These are phyloP conservation scores for Dallia pectoralis DNA, from an alignment of 2,797 vertebrate species.

Conservation along the genomic window DNA sequence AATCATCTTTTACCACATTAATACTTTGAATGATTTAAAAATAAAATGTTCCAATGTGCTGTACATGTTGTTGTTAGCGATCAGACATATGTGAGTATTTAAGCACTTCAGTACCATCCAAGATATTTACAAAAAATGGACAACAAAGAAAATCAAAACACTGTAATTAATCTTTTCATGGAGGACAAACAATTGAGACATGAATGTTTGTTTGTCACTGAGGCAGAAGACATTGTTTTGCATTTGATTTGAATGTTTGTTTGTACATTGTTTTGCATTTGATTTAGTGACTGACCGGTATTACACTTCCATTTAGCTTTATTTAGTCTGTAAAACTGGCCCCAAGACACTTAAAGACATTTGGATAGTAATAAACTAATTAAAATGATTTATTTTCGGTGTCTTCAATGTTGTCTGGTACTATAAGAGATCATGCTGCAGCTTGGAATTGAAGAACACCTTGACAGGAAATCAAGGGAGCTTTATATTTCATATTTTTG, in stretches of 20 bases:
- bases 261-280: too few relatives aligned
- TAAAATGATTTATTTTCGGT: background rate
- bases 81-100: conserved; percentile 1
- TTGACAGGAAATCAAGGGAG: background rate
- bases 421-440: background rate
- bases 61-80: background rate
- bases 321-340: too few relatives aligned
- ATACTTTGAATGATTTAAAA: conserved; percentile 42
- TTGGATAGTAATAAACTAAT: background rate
- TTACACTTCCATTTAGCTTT: too few relatives aligned
- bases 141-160: background rate
- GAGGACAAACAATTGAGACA: background rate
- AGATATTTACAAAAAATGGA: background rate
- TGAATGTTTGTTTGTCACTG: too few relatives aligned
- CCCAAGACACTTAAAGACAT: too few relatives aligned
- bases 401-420: background rate
- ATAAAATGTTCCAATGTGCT: conserved; percentile 1
- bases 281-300: too few relatives aligned
- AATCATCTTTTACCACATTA: conserved; percentile 47
- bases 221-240: too few relatives aligned
- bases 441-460: background rate
- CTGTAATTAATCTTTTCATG: conserved; percentile 20
- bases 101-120: background rate
- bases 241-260: too few relatives aligned
- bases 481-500: conserved; percentile 4